Conservation (phyloP, 1,140 invertebrate species). For the Latrodectus geometricus region DNA sequence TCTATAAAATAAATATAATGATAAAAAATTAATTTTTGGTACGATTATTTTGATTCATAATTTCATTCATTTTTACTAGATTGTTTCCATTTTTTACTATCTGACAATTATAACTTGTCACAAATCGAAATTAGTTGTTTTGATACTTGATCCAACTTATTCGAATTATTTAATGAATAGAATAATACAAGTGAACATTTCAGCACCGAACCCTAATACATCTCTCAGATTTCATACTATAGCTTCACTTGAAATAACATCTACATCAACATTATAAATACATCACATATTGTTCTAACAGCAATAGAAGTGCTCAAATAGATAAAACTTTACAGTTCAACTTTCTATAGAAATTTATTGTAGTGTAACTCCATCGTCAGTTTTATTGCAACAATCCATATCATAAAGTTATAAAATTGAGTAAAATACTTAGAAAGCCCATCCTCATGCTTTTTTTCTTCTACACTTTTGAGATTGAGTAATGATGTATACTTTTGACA, state of each 20-base stretch:
- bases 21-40: too few species aligned
- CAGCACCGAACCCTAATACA: conserved; percentile 52
- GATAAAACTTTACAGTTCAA: conserved; percentile 58
- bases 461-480: too few species aligned
- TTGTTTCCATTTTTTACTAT: too few species aligned
- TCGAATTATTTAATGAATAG: too few species aligned
- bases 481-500: too few species aligned
- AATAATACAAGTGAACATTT: not conserved
- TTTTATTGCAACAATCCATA: conserved; percentile 26
- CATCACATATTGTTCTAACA: conserved; percentile 54
- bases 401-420: conserved; percentile 51
- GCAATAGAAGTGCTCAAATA: conserved; percentile 58
- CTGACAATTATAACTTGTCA: too few species aligned
- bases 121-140: too few species aligned
- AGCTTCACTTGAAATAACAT: conserved; percentile 43
- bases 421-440: conserved; percentile 52
- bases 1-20: too few species aligned
- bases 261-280: conserved; percentile 59
- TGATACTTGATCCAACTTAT: too few species aligned
- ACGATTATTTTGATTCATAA: too few species aligned
- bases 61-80: too few species aligned
- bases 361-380: conserved; percentile 35
- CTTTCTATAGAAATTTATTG: conserved; percentile 60
- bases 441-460: not conserved
- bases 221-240: conserved; percentile 40